Evolutionary conservation across 2,113 vertebrate species (phyloP), one percentile per base, ranked within the genome.

Genomic region (Mirounga angustirostris): DNA sequence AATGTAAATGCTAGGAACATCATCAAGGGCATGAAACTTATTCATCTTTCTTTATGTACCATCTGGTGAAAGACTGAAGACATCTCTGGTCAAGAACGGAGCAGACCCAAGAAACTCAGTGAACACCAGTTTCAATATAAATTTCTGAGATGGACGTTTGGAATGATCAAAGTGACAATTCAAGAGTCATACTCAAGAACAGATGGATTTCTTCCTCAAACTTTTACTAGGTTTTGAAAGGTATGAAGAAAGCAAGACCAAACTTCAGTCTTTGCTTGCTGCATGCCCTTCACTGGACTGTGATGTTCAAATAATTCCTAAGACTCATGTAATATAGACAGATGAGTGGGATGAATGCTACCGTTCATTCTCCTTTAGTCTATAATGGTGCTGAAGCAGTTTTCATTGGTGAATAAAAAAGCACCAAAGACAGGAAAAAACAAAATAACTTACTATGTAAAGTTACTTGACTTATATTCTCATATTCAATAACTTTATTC

Each of bases 31-130:
- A 43, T 43, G 26, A 28, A 74, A 56, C 1, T 56, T 58, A 79
- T 46, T 91, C 36, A 85, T 97, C 79, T 93, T 59, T 56, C 63
- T 85, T 93, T 79, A 76, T 24, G 8, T 5, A 80, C 33, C 67
- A 82, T 78, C 33, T 85, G 16, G 30, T 94, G 28, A 97, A 93
- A 15, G 40, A 81, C 19, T 78, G 8, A 95, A 74, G 36, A 67
- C 9, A 81, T 15, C 10, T 87, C 33, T 90, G 58, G 58, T 65
- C 69, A 91, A 43, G 36, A 89, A 93, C 19, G n/a, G 16, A 93
- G 40, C 26, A 73, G 83, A 86, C 83, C 22, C 10, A 73, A 94
- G 28, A 93, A 71, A 84, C 14, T 92, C 58, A 95, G 52, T 71
- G 46, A 81, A 63, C 1, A 58, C 13, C 21, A 80, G 0, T 19